Evolutionary conservation across 2,113 vertebrate genomes (phyloP).

Genomic region (Chelonoidis abingdonii): DNA sequence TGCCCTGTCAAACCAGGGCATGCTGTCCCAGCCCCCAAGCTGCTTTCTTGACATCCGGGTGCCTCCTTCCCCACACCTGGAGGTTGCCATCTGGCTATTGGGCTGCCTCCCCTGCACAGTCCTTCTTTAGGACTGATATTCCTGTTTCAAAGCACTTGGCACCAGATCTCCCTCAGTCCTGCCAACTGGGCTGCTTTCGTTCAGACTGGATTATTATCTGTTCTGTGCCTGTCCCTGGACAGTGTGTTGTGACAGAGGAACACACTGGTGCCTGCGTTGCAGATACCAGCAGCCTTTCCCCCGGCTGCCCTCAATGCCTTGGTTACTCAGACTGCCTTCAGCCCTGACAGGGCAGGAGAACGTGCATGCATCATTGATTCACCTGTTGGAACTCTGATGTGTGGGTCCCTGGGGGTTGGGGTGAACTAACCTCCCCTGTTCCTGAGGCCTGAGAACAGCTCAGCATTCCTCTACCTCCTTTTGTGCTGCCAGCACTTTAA

Average conservation of each 20-base stretch:
- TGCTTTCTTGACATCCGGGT: not conserved
- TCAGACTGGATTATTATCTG: not conserved
- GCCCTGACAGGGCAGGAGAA: accelerated
- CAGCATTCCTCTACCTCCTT: not conserved
- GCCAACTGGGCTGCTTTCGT: slow-evolving; percentile 19
- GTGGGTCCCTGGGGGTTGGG: not conserved
- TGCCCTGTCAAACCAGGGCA: not conserved
- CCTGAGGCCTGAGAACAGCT: slow-evolving; percentile 5
- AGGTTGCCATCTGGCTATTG: not conserved
- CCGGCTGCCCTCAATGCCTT: not conserved
- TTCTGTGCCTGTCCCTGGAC: not conserved
- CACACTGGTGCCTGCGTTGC: not conserved
- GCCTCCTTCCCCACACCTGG: not conserved
- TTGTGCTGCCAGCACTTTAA: accelerated
- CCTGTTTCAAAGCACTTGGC: not conserved
- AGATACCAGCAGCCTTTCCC: not conserved
- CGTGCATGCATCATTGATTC: not conserved
- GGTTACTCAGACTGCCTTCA: not conserved
- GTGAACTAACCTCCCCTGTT: slow-evolving; percentile 52
- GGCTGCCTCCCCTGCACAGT: not conserved
- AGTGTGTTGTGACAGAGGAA: not conserved
- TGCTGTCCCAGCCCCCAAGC: not conserved
- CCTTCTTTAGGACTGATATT: not conserved
- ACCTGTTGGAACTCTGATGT: not conserved
- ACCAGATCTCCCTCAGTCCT: not conserved